Conservation (phyloP, 2,113 vertebrate species). For the Atherinomorus stipes region DNA sequence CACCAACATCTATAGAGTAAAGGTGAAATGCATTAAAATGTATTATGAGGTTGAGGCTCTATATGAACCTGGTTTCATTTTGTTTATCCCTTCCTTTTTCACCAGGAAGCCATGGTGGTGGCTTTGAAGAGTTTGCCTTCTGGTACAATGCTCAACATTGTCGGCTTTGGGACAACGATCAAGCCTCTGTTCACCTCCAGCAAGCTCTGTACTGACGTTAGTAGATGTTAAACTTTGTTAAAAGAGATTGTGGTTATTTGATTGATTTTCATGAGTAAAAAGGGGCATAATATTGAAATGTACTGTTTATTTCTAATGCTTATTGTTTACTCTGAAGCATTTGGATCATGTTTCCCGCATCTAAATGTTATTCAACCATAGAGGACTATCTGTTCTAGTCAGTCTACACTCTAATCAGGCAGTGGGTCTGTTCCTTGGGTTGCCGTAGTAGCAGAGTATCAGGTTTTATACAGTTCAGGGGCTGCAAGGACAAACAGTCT, state of each 20-base stretch:
- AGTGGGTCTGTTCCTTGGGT: slow-evolving; percentile 71
- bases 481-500: slow-evolving; percentile 72
- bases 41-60: neutral
- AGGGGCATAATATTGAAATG: neutral
- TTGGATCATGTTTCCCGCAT: slow-evolving; percentile 23
- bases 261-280: neutral
- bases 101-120: slow-evolving; percentile 91
- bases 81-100: slow-evolving; percentile 19
- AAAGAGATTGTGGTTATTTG: neutral
- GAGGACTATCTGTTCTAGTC: slow-evolving; percentile 49
- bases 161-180: slow-evolving; percentile 82
- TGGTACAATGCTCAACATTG: slow-evolving; percentile 89
- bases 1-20: slow-evolving; percentile 82
- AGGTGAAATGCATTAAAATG: slow-evolving; percentile 72
- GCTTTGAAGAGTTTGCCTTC: slow-evolving; percentile 92
- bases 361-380: slow-evolving; percentile 41
- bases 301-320: neutral
- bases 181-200: slow-evolving; percentile 89
- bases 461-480: slow-evolving; percentile 71
- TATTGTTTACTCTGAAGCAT: slow-evolving; percentile 1
- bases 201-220: slow-evolving; percentile 90
- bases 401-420: slow-evolving; percentile 55
- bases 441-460: slow-evolving; percentile 84
- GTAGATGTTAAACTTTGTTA: slow-evolving; percentile 22
- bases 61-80: neutral